These are phyloP conservation scores for Beris morrisii DNA, from an alignment of 2,888 invertebrate genomes.

Conservation along the genomic window DNA sequence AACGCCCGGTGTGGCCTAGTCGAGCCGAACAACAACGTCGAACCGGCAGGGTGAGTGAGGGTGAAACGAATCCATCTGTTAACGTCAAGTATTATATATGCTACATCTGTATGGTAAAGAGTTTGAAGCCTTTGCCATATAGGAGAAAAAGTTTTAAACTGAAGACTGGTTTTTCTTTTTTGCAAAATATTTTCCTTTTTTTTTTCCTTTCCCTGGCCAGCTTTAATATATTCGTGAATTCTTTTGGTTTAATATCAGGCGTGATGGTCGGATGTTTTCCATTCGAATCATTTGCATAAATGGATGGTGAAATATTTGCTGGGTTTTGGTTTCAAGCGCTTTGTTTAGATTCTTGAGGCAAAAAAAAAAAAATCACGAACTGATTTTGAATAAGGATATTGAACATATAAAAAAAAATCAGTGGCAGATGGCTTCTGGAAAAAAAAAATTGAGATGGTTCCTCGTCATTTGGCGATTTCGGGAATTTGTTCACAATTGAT, in stretches of 20 bases:
- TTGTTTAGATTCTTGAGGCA: slow-evolving; percentile 19
- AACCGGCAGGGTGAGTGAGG: slow-evolving; percentile 14
- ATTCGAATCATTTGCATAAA: slow-evolving; percentile 24
- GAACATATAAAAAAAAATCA: no score
- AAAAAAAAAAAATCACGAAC: background rate
- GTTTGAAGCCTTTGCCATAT: slow-evolving; percentile 7
- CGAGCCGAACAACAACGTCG: slow-evolving; percentile 7
- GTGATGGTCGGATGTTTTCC: slow-evolving; percentile 19
- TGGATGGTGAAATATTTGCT: slow-evolving; percentile 24
- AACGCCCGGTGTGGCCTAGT: background rate
- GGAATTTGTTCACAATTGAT: no score
- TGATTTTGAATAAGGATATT: no score
- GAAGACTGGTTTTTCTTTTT: slow-evolving; percentile 12
- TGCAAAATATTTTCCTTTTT: slow-evolving; percentile 23
- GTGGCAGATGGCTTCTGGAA: no score
- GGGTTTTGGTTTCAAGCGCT: slow-evolving; percentile 17
- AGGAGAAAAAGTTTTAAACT: slow-evolving; percentile 19
- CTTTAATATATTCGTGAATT: slow-evolving; percentile 15
- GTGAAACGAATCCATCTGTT: slow-evolving; percentile 26
- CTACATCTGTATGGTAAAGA: slow-evolving; percentile 24
- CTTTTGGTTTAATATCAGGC: slow-evolving; percentile 14
- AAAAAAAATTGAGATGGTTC: no score
- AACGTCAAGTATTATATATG: slow-evolving; percentile 17
- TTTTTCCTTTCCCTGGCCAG: slow-evolving; percentile 13
- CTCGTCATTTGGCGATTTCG: no score